Base-by-base conservation (phyloP, 2,797 vertebrate genomes). In the Galaxias olidus region DNA sequence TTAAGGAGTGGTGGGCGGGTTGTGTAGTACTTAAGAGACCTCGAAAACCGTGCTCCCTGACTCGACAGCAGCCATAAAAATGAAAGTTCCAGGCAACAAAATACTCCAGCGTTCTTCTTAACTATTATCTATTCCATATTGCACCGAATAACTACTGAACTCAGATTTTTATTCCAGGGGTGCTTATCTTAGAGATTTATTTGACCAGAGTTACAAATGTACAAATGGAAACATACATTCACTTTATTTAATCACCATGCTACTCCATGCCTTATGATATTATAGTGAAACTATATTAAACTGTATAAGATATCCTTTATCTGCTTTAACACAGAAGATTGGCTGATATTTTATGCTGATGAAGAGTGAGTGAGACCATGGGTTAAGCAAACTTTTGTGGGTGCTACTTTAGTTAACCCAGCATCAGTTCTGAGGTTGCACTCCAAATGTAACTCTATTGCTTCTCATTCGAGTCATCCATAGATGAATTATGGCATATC, bases 91-190 rank as follows among this genome's bases (percentile, higher is more conserved):
- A 42, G 64, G 75, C 74, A 73, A 78, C 74, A 65, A 50, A 78
- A 66, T 74, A 83, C 58, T 73, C 59, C 61, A 73, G 73, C n/a
- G 40, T 68, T 66, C 61, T 50, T 72, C 82, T 84, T 50, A 79
- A 71, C 59, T 74, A 52, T 74, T 77, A 84, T 87, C 71, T 85
- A 15, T 77, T 77, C 78, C 75, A 80, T 62, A 67, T 80, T 72
- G 66, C 67, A 66, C 59, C 56, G 62, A 87, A 77, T 84, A 84
- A 85, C 80, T 79, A 83, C 79, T 17, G 63, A 79, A 68, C 64
- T 40, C 72, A 69, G 50, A 77, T 73, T 79, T 86, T 61, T 67
- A 66, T 65, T 65, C 56, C 49, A 19, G 46, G 62, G 72, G 60
- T 59, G 11, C 18, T 15, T 62, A 48, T 77, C 18, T 69, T 44